Conservation (phyloP, 2,888 invertebrate species). For the Microctonus brassicae region DNA sequence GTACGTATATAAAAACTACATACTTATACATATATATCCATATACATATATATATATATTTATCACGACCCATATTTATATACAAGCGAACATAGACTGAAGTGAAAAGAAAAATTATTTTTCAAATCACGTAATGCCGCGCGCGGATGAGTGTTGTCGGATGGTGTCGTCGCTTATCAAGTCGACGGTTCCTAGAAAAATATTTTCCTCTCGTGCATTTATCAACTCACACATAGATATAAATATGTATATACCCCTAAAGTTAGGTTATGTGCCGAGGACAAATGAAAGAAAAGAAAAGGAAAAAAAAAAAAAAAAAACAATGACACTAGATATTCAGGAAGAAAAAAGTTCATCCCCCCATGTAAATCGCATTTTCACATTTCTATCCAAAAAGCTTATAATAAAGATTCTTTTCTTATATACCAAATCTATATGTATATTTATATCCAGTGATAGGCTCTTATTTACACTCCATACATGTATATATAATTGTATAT, state of each 20-base stretch:
- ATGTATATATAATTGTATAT: not conserved
- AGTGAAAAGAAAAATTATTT: constrained; percentile 37
- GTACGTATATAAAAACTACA: not conserved
- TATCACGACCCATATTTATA: not conserved
- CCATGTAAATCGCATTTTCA: constrained; percentile 21
- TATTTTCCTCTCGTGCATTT: constrained; percentile 35
- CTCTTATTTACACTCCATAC: not conserved
- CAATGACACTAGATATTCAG: too few relatives aligned
- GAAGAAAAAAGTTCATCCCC: constrained; percentile 8
- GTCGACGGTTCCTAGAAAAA: constrained; percentile 27
- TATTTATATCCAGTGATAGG: not conserved
- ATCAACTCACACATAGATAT: constrained; percentile 21
- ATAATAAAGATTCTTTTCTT: constrained; percentile 19
- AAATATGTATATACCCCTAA: too few relatives aligned
- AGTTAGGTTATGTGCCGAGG: not conserved
- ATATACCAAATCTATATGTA: not conserved
- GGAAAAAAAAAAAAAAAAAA: constrained; percentile 1
- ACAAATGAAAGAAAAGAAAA: not conserved
- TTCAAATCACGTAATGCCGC: constrained; percentile 45
- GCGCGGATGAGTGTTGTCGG: constrained; percentile 41
- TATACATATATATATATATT: constrained; percentile 1
- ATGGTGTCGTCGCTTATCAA: constrained; percentile 45
- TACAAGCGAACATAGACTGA: not conserved
- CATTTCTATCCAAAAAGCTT: constrained; percentile 14
- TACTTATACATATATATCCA: not conserved